Percentiles rank a stretch among this genome's conserved stretches.
Conservation (phyloP, 1,140 invertebrate genomes). For the Stegodyphus mimosarum region DNA sequence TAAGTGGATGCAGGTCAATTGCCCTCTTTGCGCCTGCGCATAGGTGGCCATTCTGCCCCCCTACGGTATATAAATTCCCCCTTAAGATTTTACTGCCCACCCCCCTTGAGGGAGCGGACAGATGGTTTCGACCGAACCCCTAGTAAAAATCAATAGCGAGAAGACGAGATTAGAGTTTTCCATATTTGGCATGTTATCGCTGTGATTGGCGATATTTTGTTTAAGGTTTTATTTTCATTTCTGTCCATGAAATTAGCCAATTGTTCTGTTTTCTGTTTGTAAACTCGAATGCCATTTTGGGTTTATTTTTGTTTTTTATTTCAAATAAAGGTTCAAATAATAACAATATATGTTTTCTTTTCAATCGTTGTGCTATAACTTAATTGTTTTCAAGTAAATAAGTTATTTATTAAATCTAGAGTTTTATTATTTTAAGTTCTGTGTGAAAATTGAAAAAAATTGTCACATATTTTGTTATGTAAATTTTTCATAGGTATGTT, state of each 20-base stretch:
- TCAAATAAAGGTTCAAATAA: too few relatives aligned
- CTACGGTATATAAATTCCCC: constrained; percentile 24
- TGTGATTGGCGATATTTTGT: constrained; percentile 12
- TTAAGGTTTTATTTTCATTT: background rate
- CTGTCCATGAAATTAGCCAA: background rate
- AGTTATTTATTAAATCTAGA: too few relatives aligned
- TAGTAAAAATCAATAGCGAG: constrained; percentile 51
- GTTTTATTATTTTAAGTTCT: too few relatives aligned
- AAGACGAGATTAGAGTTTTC: background rate
- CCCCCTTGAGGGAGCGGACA: constrained; percentile 45
- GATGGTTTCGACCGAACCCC: constrained; percentile 58
- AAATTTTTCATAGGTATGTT: too few relatives aligned
- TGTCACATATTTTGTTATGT: too few relatives aligned
- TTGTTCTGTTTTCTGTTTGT: too few relatives aligned
- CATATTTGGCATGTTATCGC: constrained; percentile 21
- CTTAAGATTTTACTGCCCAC: constrained; percentile 50
- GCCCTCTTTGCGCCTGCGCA: constrained; percentile 23
- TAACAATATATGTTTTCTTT: too few relatives aligned
- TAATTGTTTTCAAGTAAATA: too few relatives aligned
- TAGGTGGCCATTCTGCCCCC: constrained; percentile 30
- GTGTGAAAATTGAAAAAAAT: too few relatives aligned
- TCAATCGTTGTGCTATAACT: too few relatives aligned
- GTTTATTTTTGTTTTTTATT: too few relatives aligned
- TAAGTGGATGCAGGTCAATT: background rate
- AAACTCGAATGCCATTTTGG: too few relatives aligned